Percentiles rank a stretch among this genome's conserved stretches.
Conservation (phyloP, 2,113 vertebrate genomes). For the Crotophaga sulcirostris region DNA sequence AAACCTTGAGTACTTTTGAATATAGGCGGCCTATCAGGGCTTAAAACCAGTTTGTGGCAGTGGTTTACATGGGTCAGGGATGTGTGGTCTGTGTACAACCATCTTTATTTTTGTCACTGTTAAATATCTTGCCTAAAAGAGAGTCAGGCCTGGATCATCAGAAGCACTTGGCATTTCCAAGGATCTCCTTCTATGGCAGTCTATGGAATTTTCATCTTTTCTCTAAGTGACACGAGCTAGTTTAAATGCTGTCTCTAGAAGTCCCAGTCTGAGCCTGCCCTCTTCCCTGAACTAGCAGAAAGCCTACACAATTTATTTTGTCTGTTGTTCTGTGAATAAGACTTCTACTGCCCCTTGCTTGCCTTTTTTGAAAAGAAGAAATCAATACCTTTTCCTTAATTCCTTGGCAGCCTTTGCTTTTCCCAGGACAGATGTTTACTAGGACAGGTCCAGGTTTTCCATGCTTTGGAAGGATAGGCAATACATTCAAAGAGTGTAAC, state of each 20-base stretch:
- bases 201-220: not conserved
- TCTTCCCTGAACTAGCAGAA: not conserved
- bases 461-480: not conserved
- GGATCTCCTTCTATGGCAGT: not conserved
- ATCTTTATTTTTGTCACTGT: not conserved
- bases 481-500: not conserved
- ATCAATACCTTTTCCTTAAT: not conserved
- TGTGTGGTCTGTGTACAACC: not conserved
- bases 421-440: not conserved
- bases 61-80: not conserved
- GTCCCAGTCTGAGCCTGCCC: not conserved
- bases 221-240: not conserved
- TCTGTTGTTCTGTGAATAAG: not conserved
- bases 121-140: conserved; percentile 2
- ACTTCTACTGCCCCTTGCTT: not conserved
- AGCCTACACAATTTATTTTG: not conserved
- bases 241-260: not conserved
- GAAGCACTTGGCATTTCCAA: not conserved
- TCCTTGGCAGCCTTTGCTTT: not conserved
- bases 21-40: not conserved
- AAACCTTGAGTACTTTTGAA: not conserved
- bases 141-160: not conserved
- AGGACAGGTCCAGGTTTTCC: not conserved
- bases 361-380: not conserved
- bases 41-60: not conserved